Conservation (phyloP, 53 echinoderm and acorn worm genomes). For the Arbacia lixula region DNA sequence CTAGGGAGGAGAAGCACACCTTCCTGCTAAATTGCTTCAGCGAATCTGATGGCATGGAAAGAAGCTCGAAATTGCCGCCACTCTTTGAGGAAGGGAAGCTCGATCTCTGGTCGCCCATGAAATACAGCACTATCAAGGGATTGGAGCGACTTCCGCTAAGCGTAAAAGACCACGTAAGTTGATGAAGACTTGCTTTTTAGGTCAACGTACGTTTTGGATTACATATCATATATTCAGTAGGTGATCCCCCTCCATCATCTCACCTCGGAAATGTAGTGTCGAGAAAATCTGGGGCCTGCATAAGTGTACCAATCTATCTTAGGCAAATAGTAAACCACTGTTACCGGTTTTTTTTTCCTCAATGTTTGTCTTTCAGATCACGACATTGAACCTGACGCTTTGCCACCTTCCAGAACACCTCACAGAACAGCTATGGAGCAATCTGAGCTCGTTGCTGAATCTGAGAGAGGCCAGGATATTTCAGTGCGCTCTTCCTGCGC, state of each 20-base stretch:
- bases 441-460: background rate
- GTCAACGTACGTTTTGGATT: too few relatives aligned
- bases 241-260: too few relatives aligned
- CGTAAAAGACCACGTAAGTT: conserved; percentile 4
- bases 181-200: background rate
- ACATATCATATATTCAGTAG: too few relatives aligned
- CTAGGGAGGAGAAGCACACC: background rate
- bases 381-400: conserved; percentile 3
- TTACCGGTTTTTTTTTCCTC: background rate
- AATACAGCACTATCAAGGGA: conserved; percentile 4
- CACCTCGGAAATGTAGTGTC: too few relatives aligned
- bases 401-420: background rate
- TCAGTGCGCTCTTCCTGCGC: background rate
- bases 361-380: background rate
- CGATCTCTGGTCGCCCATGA: background rate
- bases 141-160: background rate
- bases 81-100: conserved; percentile 26
- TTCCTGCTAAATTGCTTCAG: conserved; percentile 14
- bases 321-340: background rate
- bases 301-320: background rate
- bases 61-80: background rate
- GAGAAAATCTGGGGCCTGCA: background rate
- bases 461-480: conserved; percentile 14
- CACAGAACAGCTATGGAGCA: background rate
- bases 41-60: background rate